Evolutionary conservation across 2,888 invertebrate species (phyloP).

Genomic region (Luperina nickerlii): DNA sequence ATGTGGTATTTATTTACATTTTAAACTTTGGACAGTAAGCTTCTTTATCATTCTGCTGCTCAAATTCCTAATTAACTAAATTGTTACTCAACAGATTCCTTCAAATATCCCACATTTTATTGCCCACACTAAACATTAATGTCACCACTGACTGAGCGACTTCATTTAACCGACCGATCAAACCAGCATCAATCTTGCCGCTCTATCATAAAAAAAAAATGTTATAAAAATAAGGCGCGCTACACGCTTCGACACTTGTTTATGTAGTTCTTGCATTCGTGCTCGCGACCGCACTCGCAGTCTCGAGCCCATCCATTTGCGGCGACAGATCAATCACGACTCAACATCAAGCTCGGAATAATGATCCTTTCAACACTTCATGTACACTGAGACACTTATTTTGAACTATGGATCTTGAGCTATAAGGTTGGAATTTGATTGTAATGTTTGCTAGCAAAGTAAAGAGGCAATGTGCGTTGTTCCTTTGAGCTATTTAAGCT

Average conservation of each 20-base stretch:
- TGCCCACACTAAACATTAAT: constrained; percentile 31
- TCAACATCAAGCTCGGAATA: constrained; percentile 68
- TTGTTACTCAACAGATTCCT: constrained; percentile 11
- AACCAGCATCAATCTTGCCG: constrained; percentile 18
- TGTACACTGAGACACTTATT: constrained; percentile 37
- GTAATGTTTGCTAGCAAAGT: constrained; percentile 26
- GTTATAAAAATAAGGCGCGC: constrained; percentile 51
- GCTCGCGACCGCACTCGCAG: constrained; percentile 59
- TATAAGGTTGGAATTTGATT: constrained; percentile 19
- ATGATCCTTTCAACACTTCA: constrained; percentile 71
- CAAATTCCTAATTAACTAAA: background rate
- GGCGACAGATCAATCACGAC: constrained; percentile 72
- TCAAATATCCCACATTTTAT: constrained; percentile 22
- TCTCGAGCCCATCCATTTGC: constrained; percentile 66
- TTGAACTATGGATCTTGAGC: constrained; percentile 1
- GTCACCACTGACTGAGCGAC: constrained; percentile 31
- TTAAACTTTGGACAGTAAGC: background rate
- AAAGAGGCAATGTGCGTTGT: constrained; percentile 65
- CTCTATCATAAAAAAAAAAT: constrained; percentile 29
- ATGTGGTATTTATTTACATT: background rate
- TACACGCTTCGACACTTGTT: constrained; percentile 56
- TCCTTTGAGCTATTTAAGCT: constrained; percentile 72
- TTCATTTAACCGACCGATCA: constrained; percentile 41
- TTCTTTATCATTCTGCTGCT: background rate
- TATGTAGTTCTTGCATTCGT: constrained; percentile 47